Base-by-base conservation (phyloP, 2,797 vertebrate genomes). In the Lutjanus campechanus region DNA sequence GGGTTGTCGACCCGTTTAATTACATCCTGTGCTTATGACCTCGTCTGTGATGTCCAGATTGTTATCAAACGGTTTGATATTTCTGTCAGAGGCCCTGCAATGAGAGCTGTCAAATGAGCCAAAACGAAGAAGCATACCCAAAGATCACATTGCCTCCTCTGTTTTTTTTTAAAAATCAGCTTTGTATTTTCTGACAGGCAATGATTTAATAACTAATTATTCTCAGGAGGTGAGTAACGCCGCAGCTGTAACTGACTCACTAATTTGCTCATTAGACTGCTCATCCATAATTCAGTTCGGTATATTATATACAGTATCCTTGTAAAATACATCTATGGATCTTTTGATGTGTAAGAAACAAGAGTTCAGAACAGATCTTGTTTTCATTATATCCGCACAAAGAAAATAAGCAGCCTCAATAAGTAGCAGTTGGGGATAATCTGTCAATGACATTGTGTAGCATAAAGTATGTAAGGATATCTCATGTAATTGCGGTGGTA, bases 401-500 rank as follows among this genome's bases (percentile, higher is more conserved):
- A 55, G 11, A 70, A 64, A 65, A 76, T 12, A 22, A 49, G 49
- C 73, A 79, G 49, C 53, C 12, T 15, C 36, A 79, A 76, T 10
- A 54, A 76, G 67, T 56, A 79, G 29, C 68, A 68, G n/a, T 62
- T 56, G 51, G 17, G 55, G 46, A 65, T 66, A 25, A 88, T 87
- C 83, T 87, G 60, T 84, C 72, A 81, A 61, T 65, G 76, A 50
- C 71, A 67, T 20, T 61, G 64, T 72, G 68, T 22, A n/a, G 64
- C 50, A 54, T 60, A 40, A 76, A 85, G 63, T 63, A 74, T 6
- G 3, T 29, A 20, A 54, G 67, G 69, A 70, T 73, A 60, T 72
- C 40, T 82, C 67, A 12, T 58, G 41, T 85, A 85, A 86, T 83
- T 83, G 75, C 72, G 1, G 40, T 85, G 79, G 50, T 79, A 85